These are phyloP conservation scores for Caenorhabditis elegans DNA, from an alignment of 1,140 invertebrate species.

Conservation along the genomic window WBcel235 BX284605.5:9457001-9457500, in stretches of 20 bases:
- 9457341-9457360: background rate
- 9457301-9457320: background rate
- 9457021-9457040: background rate
- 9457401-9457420: background rate
- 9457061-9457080: slow-evolving; percentile 21
- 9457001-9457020: background rate
- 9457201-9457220: background rate
- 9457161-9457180: background rate
- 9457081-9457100: slow-evolving; percentile 27
- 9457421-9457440: background rate
- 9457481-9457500: too few relatives aligned
- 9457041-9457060: background rate
- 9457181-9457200: background rate
- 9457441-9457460: background rate
- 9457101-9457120: slow-evolving; percentile 13
- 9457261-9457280: slow-evolving; percentile 6
- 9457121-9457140: slow-evolving; percentile 15
- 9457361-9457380: background rate
- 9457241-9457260: slow-evolving; percentile 5
- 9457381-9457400: background rate
- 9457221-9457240: slow-evolving; percentile 5
- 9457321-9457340: background rate
- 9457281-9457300: background rate
- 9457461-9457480: too few relatives aligned
- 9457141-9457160: background rate